Evolutionary conservation across 2,113 vertebrate genomes (phyloP), one percentile per base, ranked within the genome.

Genomic region (Ascaphus truei): DNA sequence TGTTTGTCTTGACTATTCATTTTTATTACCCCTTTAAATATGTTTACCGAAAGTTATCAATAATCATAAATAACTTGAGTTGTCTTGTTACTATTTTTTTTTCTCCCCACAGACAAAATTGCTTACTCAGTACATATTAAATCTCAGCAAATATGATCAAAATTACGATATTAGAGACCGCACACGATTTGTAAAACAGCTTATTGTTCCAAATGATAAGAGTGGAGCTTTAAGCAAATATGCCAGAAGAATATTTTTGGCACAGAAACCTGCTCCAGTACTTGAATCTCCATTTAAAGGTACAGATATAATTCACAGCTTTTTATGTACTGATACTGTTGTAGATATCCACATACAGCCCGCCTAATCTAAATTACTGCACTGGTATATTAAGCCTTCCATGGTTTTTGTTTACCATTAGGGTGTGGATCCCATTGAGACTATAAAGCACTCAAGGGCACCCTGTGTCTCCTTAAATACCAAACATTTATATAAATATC

Each of bases 161-260:
- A 98, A 90, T 93, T 99, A 98, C 55, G 97, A 99, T 84, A 98
- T 98, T 87, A 88, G 97, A 86, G 97, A 99, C 88, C 94, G 96
- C 76, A 97, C 97, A 26, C 93, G 97, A 83, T 99, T 99, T 88
- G 96, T 98, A 80, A 90, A 95, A 67, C 96, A 99, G 89, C 95
- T 99, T 83, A 98, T 98, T 69, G 96, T 99, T 84, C 97, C 96
- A 68, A 95, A 86, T 71, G 95, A 97, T 84, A 96, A 95, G 86
- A 95, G 92, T 77, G 93, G 95, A 48, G 92, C 93, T 77, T 89
- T 99, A 81, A 94, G 89, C 86, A 99, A 97, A 85, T 99, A 98
- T 41, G 97, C 97, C 53, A 93, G 94, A 53, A 95, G 95, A 80
- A 98, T 98, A 87, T 89, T 99, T 60, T 87, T 99, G 79, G 96